These are phyloP conservation scores for Heliconius hewitsoni DNA, from an alignment of 1,140 invertebrate species.

Conservation along the genomic window DNA sequence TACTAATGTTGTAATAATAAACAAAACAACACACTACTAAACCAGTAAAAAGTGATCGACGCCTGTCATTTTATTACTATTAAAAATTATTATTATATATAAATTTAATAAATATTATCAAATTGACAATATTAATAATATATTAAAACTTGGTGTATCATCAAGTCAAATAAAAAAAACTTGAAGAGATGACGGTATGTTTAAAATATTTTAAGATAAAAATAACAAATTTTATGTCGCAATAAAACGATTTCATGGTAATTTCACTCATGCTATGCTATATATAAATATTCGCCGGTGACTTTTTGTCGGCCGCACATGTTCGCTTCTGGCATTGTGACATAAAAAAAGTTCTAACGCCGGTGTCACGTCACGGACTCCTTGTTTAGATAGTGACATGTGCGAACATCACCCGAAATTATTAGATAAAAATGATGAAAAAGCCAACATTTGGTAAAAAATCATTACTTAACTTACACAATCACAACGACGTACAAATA, in stretches of 20 bases:
- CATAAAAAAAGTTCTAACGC: slow-evolving; percentile 23
- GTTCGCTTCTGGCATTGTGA: slow-evolving; percentile 14
- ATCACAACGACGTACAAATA: background rate
- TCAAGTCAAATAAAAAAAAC: background rate
- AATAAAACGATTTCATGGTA: slow-evolving; percentile 8
- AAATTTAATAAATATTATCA: too few relatives aligned
- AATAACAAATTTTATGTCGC: background rate
- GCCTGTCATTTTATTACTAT: background rate
- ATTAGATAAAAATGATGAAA: slow-evolving; percentile 10
- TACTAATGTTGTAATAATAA: slow-evolving; percentile 58
- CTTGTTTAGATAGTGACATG: background rate
- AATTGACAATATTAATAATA: background rate
- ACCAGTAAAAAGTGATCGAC: background rate
- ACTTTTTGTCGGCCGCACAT: slow-evolving; percentile 2
- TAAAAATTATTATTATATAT: background rate
- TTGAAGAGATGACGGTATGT: background rate
- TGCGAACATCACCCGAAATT: slow-evolving; percentile 2
- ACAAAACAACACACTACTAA: slow-evolving; percentile 41
- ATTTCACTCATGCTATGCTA: background rate
- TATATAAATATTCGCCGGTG: slow-evolving; percentile 3
- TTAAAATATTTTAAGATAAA: slow-evolving; percentile 2
- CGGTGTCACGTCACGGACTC: slow-evolving; percentile 4
- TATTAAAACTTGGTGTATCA: background rate
- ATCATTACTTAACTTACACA: background rate
- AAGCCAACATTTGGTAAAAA: slow-evolving; percentile 13